A percentile compares a stretch with the other conserved stretches of the same genome.
These are phyloP conservation scores for Oscheius myriophilus DNA, from an alignment of 2,888 invertebrate species.

Conservation along the genomic window DNA sequence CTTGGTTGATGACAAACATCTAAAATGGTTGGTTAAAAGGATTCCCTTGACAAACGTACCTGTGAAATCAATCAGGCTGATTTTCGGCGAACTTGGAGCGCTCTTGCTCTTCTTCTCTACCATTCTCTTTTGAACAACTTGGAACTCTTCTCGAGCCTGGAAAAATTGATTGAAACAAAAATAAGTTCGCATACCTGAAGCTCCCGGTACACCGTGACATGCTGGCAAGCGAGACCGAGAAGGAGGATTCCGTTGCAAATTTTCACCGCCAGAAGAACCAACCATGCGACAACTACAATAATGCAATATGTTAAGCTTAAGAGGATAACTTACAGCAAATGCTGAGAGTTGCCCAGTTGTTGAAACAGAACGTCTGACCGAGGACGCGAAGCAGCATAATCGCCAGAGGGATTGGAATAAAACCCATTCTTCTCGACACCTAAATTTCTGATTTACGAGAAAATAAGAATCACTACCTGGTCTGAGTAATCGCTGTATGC, in stretches of 20 bases:
- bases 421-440: conserved; percentile 95
- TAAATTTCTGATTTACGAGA: conserved; percentile 7
- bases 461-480: conserved; percentile 58
- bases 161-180: background rate
- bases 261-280: conserved; percentile 67
- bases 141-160: conserved; percentile 54
- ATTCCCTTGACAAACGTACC: conserved; percentile 34
- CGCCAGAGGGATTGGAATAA: conserved; percentile 93
- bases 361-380: conserved; percentile 80
- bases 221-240: conserved; percentile 87
- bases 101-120: conserved; percentile 68
- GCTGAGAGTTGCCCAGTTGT: conserved; percentile 32
- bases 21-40: conserved; percentile 25
- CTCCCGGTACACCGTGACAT: conserved; percentile 78
- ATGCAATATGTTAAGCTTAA: background rate
- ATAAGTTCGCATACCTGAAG: conserved; percentile 45
- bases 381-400: conserved; percentile 91
- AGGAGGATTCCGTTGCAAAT: conserved; percentile 88
- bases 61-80: conserved; percentile 70
- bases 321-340: conserved; percentile 36
- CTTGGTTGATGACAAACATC: conserved; percentile 49
- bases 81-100: conserved; percentile 70
- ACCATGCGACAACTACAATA: conserved; percentile 49
- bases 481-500: conserved; percentile 97
- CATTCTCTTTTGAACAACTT: conserved; percentile 59